Evolutionary conservation across 2,797 vertebrate genomes (phyloP), one percentile per base, ranked within the genome.

Genomic region (Squalus acanthias): DNA sequence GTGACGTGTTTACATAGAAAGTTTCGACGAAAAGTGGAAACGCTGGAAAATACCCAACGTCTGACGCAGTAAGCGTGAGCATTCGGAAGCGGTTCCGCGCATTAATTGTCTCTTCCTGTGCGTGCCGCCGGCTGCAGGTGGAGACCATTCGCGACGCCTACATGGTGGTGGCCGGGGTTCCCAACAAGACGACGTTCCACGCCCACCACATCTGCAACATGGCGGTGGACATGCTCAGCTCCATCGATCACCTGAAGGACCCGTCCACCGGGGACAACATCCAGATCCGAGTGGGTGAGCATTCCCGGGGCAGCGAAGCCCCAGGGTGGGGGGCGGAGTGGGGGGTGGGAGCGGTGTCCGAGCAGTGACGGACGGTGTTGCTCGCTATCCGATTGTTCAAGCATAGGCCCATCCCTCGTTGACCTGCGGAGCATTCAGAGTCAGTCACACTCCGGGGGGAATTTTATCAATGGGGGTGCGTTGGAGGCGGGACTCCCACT

Each of bases 161-260:
- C 97, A 98, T 98, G 98, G 98, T 98, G 96, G 98, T 98, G 96
- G 98, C 98, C 0, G 98, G 98, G 0, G 98, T 98, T 0, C 98
- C 98, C 96, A 98, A 98, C 97, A 98, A 98, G 96, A 98, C 98
- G 96, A 98, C 98, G 20, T 98, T 98, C 89, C 98, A 98, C 22
- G 98, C 98, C 4, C 98, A 98, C 96, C 97, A 98, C 96, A 98
- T 98, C 97, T 98, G 98, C 17, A 98, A 98, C 97, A 97, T 98
- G 98, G 98, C 98, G 10, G 97, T 98, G 96, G 98, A 98, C 97
- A 98, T 98, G 98, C 96, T 98, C 96, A 98, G 98, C 97, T 98
- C 98, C 96, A 98, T 98, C 1, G 98, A 98, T 97, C 98, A 98
- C 97, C 98, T 98, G 3, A 98, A 98, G 97, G 98, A 98, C 96